Evolutionary conservation across 2,113 vertebrate species (phyloP), one percentile per base, ranked within the genome.

Genomic region (Leiothrix lutea): DNA sequence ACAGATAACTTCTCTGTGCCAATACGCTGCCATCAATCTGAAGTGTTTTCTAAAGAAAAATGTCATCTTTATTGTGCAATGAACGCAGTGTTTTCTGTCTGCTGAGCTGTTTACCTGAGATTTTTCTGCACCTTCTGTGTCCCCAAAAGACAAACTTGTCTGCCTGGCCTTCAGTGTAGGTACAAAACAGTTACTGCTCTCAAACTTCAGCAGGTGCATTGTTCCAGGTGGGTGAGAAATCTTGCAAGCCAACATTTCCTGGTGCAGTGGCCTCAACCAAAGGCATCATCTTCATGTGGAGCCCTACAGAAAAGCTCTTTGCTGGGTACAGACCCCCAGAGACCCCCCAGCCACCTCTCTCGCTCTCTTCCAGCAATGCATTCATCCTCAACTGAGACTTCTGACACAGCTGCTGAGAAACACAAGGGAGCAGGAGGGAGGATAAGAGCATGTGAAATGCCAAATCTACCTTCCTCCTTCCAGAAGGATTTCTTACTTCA

Each of bases 21-120:
- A 33, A 89, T 89, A 77, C 1, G 5, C 66, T 85, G 48, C 81
- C 79, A 78, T 90, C 74, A 80, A 38, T 58, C 54, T 61, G 6
- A 40, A 62, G 50, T 38, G 16, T 86, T 96, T 66, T 42, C n/a
- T 81, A 58, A 85, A 89, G 93, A 87, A 87, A 92, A 89, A 51
- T 86, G 33, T 53, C 6, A 20, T 77, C 48, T 26, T 5, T 66
- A 10, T 58, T 72, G 71, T 50, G 87, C 81, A 85, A 65, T 47
- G 62, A 70, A 66, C 16, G 36, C 24, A 2, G 31, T 54, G 20
- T 51, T 82, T 89, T 82, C 36, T 45, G 31, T 82, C 33, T 73
- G 33, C 44, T 54, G 10, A 70, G 42, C 54, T 78, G 36, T 81
- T 85, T 90, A 50, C 29, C 26, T 23, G 33, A 61, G 79, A 53